Percentiles rank a stretch among this genome's conserved stretches.
These are phyloP conservation scores for Rhamphomyia laevipes DNA, from an alignment of 2,888 invertebrate species.

Conservation along the genomic window DNA sequence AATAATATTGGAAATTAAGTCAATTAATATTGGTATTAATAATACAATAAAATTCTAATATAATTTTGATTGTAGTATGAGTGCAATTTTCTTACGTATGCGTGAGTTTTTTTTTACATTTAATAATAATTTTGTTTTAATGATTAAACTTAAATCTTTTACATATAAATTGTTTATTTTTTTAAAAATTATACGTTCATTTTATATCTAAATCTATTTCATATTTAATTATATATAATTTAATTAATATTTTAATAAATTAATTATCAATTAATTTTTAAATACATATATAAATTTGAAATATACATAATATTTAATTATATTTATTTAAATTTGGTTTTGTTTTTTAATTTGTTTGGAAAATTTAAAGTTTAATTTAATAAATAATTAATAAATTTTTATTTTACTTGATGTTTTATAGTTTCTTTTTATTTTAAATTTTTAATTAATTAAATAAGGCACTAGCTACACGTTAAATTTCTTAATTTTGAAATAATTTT, in stretches of 20 bases:
- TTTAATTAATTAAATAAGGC: conserved; percentile 25
- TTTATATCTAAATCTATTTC: too few relatives aligned
- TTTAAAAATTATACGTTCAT: too few relatives aligned
- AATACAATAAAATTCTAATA: too few relatives aligned
- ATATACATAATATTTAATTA: not conserved
- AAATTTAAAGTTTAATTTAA: not conserved
- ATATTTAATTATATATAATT: too few relatives aligned
- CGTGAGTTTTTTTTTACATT: too few relatives aligned
- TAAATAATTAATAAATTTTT: not conserved
- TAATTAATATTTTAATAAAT: too few relatives aligned
- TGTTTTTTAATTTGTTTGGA: not conserved
- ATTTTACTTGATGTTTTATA: not conserved
- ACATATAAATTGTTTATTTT: too few relatives aligned
- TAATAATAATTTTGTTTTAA: too few relatives aligned
- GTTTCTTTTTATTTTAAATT: not conserved
- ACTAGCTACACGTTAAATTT: conserved; percentile 33
- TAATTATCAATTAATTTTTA: not conserved
- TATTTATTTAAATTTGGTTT: not conserved
- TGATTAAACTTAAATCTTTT: too few relatives aligned
- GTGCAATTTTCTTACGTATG: too few relatives aligned
- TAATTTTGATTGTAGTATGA: too few relatives aligned
- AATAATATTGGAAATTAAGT: not conserved
- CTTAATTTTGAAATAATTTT: not conserved
- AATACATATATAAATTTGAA: not conserved
- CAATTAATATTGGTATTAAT: too few relatives aligned